A percentile compares a stretch with the other conserved stretches of the same genome.
Conservation (phyloP, 2,888 invertebrate species). For the Frankliniella fusca region DNA sequence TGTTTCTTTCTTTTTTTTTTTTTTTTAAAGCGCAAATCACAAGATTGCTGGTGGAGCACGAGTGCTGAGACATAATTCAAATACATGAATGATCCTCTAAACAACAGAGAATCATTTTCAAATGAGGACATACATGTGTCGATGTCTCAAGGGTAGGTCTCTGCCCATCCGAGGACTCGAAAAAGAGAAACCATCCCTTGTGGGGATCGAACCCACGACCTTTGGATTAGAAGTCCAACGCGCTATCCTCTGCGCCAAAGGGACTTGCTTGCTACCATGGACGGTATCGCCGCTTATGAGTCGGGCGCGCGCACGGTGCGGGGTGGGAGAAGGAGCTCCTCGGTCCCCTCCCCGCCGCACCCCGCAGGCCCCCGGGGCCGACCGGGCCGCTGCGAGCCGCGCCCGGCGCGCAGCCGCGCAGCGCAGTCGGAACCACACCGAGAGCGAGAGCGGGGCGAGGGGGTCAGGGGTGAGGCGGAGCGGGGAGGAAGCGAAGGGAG, state of each 20-base stretch:
- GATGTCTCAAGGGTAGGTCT: no score
- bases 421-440: background rate
- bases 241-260: conserved; percentile 85
- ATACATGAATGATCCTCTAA: background rate
- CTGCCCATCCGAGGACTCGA: background rate
- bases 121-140: background rate
- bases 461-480: background rate
- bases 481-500: background rate
- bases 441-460: no score
- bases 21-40: no score
- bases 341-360: background rate
- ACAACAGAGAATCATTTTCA: background rate
- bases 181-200: conserved; percentile 59
- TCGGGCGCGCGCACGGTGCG: background rate
- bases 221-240: conserved; percentile 88
- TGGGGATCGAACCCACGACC: conserved; percentile 84
- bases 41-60: no score
- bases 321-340: background rate
- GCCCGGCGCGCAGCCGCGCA: background rate
- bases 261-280: conserved; percentile 50
- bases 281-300: conserved; percentile 10
- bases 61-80: background rate
- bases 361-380: background rate
- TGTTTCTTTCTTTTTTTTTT: no score
- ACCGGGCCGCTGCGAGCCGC: conserved; percentile 1